A percentile compares a stretch with the other conserved stretches of the same genome.
Evolutionary conservation across 2,888 invertebrate genomes (phyloP).

Genomic region (Agrotis clavis): DNA sequence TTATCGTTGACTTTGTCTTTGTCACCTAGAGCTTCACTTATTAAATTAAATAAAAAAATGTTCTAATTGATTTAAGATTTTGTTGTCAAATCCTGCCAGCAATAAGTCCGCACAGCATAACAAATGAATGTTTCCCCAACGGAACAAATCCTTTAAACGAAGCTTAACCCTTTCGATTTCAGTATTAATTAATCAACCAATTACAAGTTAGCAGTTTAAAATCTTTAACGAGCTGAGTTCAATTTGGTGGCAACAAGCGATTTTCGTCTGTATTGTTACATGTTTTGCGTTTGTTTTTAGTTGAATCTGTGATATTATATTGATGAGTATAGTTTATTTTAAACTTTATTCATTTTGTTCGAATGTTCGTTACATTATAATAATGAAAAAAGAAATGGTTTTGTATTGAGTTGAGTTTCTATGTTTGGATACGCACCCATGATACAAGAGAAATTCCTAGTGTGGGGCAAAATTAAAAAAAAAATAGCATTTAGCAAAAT

Average conservation of each 20-base stretch:
- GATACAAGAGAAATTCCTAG: too few species aligned
- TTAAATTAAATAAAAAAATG: too few species aligned
- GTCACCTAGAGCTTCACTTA: too few species aligned
- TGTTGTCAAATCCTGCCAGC: slow-evolving; percentile 7
- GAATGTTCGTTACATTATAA: too few species aligned
- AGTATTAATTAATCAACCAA: slow-evolving; percentile 75
- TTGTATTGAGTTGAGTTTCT: too few species aligned
- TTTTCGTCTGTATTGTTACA: slow-evolving; percentile 23
- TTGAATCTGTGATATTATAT: neutral
- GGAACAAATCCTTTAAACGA: slow-evolving; percentile 64
- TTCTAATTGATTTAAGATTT: neutral
- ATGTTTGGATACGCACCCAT: too few species aligned
- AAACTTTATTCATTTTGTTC: neutral
- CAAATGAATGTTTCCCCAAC: slow-evolving; percentile 54
- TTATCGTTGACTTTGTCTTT: too few species aligned
- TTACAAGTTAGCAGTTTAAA: slow-evolving; percentile 70
- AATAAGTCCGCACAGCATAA: slow-evolving; percentile 34
- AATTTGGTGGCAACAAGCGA: slow-evolving; percentile 57
- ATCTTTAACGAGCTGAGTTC: slow-evolving; percentile 63
- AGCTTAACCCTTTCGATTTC: slow-evolving; percentile 63
- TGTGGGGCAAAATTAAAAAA: too few species aligned
- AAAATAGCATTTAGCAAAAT: too few species aligned
- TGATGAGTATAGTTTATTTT: neutral
- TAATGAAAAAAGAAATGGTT: too few species aligned
- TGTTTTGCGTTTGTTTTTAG: slow-evolving; percentile 13